Evolutionary conservation across 1,140 invertebrate species (phyloP), one percentile per base, ranked within the genome.

Genomic region (Drosophila bifasciata): DNA sequence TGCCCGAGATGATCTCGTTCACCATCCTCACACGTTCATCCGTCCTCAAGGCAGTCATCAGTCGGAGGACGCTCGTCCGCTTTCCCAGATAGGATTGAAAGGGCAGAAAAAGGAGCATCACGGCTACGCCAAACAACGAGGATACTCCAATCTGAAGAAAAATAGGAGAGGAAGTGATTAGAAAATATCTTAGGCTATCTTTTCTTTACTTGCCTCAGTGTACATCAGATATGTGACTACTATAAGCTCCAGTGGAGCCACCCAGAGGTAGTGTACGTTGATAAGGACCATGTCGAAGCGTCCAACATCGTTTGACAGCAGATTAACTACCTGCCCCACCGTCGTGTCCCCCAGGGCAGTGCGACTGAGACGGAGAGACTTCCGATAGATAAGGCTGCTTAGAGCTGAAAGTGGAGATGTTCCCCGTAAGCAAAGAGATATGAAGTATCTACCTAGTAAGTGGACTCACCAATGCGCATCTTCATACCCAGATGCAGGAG

Each of bases 1-100:
- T 97, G 0, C 96, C 97, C 45, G 94, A 93, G 16, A 98, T 95
- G 2, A 98, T 96, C 92, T 98, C 97, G 88, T 96, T 97, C 96
- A 98, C 97, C 44, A 97, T 90, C 41, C 95, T 93, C 0, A 98
- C 95, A 59, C 97, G 93, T 79, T 97, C 94, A 85, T 98, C 97
- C 0, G 97, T 97, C 68, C 94, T 93, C 4, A 93, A 64, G 0
- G 96, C 95, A 15, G 95, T 95, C 71, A 93, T 92, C 44, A 94
- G 81, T 56, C 96, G 93, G 16, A 95, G 93, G 40, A 92, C 92
- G 0, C 95, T 94, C 2, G 95, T 95, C 40, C 94, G 92, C 79
- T 94, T 95, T 11, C 96, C 96, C 84, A 97, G 92, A 74, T 93
- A 94, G 61, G 94, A 95, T 96, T 98, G 96, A 23, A 98, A 90